phyloP scores from a whole-genome alignment of 2,888 invertebrate species.

The Ferdinandea cuprea region DNA sequence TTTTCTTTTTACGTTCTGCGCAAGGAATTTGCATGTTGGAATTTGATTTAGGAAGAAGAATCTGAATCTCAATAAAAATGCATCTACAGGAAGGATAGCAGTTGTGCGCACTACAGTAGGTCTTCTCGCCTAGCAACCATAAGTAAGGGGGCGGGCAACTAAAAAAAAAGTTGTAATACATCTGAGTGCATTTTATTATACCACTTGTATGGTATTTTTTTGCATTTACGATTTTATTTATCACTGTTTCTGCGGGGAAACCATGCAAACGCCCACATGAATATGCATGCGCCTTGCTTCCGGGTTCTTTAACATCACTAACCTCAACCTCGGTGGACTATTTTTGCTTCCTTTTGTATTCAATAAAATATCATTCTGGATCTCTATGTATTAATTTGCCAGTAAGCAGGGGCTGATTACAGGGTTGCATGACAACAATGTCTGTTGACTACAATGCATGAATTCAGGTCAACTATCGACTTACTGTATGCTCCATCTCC shows the following conservation, averaged over 20 bases:
- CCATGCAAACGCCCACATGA: constrained; percentile 20
- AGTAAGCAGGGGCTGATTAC: constrained; percentile 60
- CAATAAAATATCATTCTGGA: constrained; percentile 31
- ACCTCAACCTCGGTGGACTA: constrained; percentile 57
- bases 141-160: background rate
- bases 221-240: constrained; percentile 30
- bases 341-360: constrained; percentile 11
- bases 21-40: constrained; percentile 46
- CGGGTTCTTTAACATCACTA: constrained; percentile 46
- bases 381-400: constrained; percentile 52
- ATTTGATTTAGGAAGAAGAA: constrained; percentile 32
- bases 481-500: constrained; percentile 19
- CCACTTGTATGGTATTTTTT: constrained; percentile 20
- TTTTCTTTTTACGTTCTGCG: background rate
- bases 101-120: background rate
- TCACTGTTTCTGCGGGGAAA: constrained; percentile 8
- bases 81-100: constrained; percentile 1
- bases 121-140: background rate
- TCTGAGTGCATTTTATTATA: background rate
- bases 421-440: constrained; percentile 63
- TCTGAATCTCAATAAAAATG: constrained; percentile 19
- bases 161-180: background rate
- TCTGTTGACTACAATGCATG: constrained; percentile 20
- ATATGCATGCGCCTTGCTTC: constrained; percentile 30
- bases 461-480: constrained; percentile 71